Evolutionary conservation across 2,797 vertebrate species (phyloP).

Genomic region (Ciconia nigra): DNA sequence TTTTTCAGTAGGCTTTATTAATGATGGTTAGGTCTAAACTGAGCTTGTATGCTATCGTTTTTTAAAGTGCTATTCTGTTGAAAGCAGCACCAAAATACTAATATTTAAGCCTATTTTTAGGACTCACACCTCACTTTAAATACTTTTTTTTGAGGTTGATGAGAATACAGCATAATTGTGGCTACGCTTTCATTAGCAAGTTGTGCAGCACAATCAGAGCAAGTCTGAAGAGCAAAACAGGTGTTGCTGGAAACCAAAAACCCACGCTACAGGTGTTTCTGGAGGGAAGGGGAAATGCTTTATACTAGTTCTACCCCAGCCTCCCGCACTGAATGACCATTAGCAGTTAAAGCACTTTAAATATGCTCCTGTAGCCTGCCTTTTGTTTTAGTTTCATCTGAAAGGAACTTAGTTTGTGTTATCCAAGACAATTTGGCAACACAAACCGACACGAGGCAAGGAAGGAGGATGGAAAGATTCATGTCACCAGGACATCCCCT

Average conservation of each 20-base stretch:
- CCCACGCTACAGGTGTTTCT: not conserved
- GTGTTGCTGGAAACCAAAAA: not conserved
- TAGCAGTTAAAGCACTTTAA: not conserved
- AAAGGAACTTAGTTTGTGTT: not conserved
- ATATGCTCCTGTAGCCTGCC: not conserved
- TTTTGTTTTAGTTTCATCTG: not conserved
- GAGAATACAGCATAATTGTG: not conserved
- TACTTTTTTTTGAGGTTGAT: not conserved
- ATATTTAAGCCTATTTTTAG: not conserved
- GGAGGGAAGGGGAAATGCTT: not conserved
- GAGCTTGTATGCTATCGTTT: not conserved
- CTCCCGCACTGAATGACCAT: not conserved
- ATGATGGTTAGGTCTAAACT: not conserved
- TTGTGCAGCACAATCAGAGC: not conserved
- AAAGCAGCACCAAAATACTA: not conserved
- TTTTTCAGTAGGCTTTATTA: not conserved
- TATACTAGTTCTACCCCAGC: not conserved
- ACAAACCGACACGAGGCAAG: not conserved
- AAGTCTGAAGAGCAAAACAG: not conserved
- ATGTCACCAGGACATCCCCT: not conserved
- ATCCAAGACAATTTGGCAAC: not conserved
- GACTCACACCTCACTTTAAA: not conserved
- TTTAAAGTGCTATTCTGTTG: not conserved
- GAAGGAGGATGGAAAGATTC: not conserved
- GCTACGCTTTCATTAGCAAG: not conserved